Percentiles rank a stretch among this genome's conserved stretches.
phyloP scores from a whole-genome alignment of 2,888 invertebrate genomes.

The Antheraea assamensis region DNA sequence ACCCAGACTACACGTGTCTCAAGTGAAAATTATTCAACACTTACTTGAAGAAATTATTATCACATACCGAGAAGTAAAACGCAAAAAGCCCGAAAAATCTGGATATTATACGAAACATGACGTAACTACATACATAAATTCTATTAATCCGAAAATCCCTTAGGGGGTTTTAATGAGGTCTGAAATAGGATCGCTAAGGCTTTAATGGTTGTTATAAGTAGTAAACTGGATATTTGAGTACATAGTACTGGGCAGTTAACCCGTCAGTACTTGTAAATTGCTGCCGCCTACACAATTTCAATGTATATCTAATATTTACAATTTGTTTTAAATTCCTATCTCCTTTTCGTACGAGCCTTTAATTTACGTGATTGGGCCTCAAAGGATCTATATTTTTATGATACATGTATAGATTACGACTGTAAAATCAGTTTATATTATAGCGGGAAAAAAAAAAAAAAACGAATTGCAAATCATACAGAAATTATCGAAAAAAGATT shows the following conservation, averaged over 20 bases:
- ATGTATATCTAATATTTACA: background rate
- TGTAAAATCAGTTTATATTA: too few species aligned
- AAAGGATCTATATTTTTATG: too few species aligned
- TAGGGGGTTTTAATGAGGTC: background rate
- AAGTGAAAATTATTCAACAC: too few species aligned
- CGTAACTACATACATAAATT: background rate
- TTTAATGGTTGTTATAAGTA: background rate
- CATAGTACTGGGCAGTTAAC: background rate
- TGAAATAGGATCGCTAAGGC: background rate
- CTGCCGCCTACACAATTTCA: background rate
- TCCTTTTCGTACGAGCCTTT: background rate
- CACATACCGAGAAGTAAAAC: background rate
- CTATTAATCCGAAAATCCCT: background rate
- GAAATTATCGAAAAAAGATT: too few species aligned
- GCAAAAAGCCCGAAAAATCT: background rate
- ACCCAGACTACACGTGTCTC: too few species aligned
- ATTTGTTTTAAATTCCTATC: background rate
- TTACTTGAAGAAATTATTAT: too few species aligned
- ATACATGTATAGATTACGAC: too few species aligned
- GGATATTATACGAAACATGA: background rate
- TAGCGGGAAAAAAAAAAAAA: too few species aligned
- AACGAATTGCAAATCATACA: too few species aligned
- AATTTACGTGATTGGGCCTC: too few species aligned
- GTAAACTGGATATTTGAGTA: slow-evolving; percentile 6
- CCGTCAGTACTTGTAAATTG: background rate